Conservation (phyloP, 1,140 invertebrate species). For the Campoletis sonorensis region DNA sequence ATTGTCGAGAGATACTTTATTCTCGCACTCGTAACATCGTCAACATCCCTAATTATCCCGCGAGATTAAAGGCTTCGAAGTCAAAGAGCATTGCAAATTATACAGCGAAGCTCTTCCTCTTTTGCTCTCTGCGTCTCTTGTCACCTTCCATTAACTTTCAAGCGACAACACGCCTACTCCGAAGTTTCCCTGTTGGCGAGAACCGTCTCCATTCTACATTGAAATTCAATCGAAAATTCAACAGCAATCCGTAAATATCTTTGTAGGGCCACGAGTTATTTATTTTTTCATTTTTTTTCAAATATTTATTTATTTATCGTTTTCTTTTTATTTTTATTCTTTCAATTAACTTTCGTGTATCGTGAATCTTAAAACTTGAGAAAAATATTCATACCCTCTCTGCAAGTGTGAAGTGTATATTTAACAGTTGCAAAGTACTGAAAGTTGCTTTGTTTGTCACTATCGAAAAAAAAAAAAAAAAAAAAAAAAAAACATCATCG, state of each 20-base stretch:
- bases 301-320: background rate
- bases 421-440: too few species aligned
- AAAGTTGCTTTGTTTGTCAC: too few species aligned
- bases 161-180: background rate
- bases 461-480: too few species aligned
- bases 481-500: too few species aligned
- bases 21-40: conserved; percentile 31
- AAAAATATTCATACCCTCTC: too few species aligned
- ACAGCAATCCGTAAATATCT: background rate
- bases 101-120: conserved; percentile 14
- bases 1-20: conserved; percentile 36
- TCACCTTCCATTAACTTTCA: conserved; percentile 41
- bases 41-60: conserved; percentile 47
- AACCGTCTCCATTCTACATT: background rate
- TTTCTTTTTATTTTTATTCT: background rate
- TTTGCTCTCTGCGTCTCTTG: conserved; percentile 16
- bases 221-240: conserved; percentile 12
- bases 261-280: background rate
- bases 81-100: conserved; percentile 49
- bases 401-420: too few species aligned
- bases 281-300: background rate
- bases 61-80: conserved; percentile 43
- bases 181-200: background rate
- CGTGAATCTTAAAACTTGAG: too few species aligned
- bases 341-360: background rate